These are phyloP conservation scores for Aurelia aurita DNA, from an alignment of 30 jellyfish, hydroid and myxozoan genomes.

Conservation along the genomic window DNA sequence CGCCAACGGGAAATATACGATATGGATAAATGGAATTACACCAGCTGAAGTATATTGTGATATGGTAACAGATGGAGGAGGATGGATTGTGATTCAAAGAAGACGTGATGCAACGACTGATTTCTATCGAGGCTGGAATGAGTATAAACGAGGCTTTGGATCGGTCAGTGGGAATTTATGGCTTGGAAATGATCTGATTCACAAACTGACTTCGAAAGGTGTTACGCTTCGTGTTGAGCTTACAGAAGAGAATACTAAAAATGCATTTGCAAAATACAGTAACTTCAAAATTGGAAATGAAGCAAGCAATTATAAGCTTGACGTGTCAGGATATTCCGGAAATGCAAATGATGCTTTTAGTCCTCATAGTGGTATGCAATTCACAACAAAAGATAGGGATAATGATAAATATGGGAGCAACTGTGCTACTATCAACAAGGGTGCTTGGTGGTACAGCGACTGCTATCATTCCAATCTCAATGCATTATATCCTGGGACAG, in stretches of 20 bases:
- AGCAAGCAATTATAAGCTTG: slow-evolving; percentile 13
- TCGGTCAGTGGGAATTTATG: slow-evolving; percentile 35
- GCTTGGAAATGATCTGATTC: slow-evolving; percentile 53
- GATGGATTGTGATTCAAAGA: slow-evolving; percentile 65
- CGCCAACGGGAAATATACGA: slow-evolving; percentile 23
- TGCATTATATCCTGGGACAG: slow-evolving; percentile 39
- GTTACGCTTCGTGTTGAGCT: slow-evolving; percentile 34
- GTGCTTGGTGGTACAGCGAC: slow-evolving; percentile 69
- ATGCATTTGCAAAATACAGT: slow-evolving; percentile 45
- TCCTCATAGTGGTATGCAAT: slow-evolving; percentile 44
- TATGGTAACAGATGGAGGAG: slow-evolving; percentile 60
- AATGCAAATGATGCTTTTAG: slow-evolving; percentile 34
- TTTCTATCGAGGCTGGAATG: slow-evolving; percentile 58
- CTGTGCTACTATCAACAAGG: slow-evolving; percentile 52
- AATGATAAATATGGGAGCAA: slow-evolving; percentile 37
- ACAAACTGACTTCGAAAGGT: slow-evolving; percentile 25
- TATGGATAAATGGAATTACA: slow-evolving; percentile 24
- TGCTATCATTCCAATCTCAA: slow-evolving; percentile 51
- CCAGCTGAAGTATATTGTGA: slow-evolving; percentile 31
- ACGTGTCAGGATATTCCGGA: slow-evolving; percentile 46
- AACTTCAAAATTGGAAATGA: slow-evolving; percentile 24
- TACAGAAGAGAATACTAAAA: slow-evolving; percentile 5
- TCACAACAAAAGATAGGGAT: slow-evolving; percentile 59
- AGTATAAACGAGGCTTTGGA: slow-evolving; percentile 52
- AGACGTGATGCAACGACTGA: slow-evolving; percentile 25